Percentiles rank a stretch among this genome's conserved stretches.
These are phyloP conservation scores for Ptilodon capucinus DNA, from an alignment of 2,888 invertebrate species.

Conservation along the genomic window DNA sequence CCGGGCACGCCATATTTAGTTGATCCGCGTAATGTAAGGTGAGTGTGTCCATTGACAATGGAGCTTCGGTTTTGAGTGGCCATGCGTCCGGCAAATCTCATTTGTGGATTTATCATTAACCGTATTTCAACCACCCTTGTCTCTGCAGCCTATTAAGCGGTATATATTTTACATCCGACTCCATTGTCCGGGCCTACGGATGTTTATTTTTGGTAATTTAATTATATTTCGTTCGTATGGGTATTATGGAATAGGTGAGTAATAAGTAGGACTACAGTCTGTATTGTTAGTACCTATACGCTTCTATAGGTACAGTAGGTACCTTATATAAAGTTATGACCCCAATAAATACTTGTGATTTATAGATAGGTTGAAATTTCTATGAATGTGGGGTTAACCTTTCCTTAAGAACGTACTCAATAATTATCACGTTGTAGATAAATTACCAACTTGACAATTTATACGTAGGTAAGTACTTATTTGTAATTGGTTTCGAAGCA, in stretches of 20 bases:
- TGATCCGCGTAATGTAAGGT: constrained; percentile 74
- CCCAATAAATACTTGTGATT: too few relatives aligned
- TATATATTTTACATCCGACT: constrained; percentile 77
- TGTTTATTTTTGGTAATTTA: constrained; percentile 65
- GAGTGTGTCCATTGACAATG: constrained; percentile 77
- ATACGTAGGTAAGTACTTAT: too few relatives aligned
- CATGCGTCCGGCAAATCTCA: constrained; percentile 81
- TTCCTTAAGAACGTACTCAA: too few relatives aligned
- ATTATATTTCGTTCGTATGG: constrained; percentile 19
- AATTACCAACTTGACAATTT: too few relatives aligned
- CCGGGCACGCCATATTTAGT: constrained; percentile 57
- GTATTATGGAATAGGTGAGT: not conserved
- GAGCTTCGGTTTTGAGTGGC: constrained; percentile 75
- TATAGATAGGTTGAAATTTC: too few relatives aligned
- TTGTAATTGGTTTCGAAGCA: too few relatives aligned
- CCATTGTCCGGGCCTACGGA: constrained; percentile 63
- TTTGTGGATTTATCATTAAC: constrained; percentile 83
- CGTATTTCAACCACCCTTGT: constrained; percentile 79
- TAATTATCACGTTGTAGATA: too few relatives aligned
- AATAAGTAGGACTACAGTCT: too few relatives aligned
- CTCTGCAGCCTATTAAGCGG: constrained; percentile 74
- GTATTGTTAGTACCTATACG: too few relatives aligned
- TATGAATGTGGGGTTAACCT: too few relatives aligned
- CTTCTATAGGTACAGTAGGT: too few relatives aligned
- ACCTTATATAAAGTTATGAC: too few relatives aligned